Conservation (phyloP, 1,140 invertebrate genomes). For the Maniola jurtina region DNA sequence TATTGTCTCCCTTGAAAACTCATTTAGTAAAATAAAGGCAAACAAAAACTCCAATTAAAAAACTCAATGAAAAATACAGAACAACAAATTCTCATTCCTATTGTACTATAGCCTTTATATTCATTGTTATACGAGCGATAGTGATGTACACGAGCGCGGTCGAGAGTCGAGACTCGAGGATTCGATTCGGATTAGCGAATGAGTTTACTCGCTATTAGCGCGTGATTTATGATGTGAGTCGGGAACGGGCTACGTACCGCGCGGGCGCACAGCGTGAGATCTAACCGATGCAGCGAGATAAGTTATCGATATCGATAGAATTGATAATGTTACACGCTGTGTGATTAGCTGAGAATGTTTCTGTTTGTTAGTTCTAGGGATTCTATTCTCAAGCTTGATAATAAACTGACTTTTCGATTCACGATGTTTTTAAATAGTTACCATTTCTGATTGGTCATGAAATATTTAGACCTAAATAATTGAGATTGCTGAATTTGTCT, state of each 20-base stretch:
- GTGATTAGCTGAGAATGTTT: conserved; percentile 8
- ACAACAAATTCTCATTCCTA: neutral
- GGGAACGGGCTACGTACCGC: conserved; percentile 45
- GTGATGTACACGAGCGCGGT: conserved; percentile 9
- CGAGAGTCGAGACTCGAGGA: conserved; percentile 3
- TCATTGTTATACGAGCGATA: conserved; percentile 3
- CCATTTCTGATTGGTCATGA: too few relatives aligned
- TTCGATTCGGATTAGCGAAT: conserved; percentile 68
- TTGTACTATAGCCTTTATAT: conserved; percentile 6
- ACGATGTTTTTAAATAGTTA: neutral
- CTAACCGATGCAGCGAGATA: conserved; percentile 36
- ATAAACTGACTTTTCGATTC: neutral
- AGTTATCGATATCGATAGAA: conserved; percentile 43
- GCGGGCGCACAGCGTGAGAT: conserved; percentile 56
- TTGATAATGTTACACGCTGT: conserved; percentile 17
- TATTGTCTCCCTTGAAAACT: conserved; percentile 14
- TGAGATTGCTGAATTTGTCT: too few relatives aligned
- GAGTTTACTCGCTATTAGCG: conserved; percentile 70
- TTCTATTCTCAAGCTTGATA: neutral
- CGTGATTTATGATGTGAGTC: conserved; percentile 71
- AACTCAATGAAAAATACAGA: neutral
- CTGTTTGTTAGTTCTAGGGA: neutral
- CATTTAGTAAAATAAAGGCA: conserved; percentile 11
- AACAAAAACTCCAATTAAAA: conserved; percentile 7
- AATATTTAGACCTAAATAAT: too few relatives aligned